Base-by-base conservation (phyloP, 2,888 invertebrate genomes). In the Ophion ellenae region DNA sequence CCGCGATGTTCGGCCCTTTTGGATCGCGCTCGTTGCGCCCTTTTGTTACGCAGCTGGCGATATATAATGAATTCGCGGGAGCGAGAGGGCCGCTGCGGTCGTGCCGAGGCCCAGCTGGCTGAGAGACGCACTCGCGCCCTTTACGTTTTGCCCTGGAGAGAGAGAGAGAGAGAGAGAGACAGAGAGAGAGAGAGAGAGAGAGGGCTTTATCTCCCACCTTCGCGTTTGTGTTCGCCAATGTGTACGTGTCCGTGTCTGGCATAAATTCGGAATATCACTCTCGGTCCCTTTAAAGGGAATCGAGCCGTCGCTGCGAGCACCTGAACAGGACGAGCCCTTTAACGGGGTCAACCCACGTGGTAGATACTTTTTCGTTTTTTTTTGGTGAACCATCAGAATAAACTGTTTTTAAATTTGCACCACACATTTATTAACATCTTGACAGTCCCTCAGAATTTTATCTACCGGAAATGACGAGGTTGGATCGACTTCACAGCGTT, bases 181-280 rank as follows among this genome's bases (percentile, higher is more conserved):
- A 36, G 45, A 69, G 67, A n/a, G 67, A 20, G 40, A 67, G 67
- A 4, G 70, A 70, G 28, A 36, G 45, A 69, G 67, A 20, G 67
- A 20, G 40, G 40, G 67, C 14, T 47, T 47, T 47, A 14, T 47
- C 47, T 47, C 47, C 10, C 47, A 10, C 47, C 14, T 47, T 47
- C 14, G 47, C 47, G 47, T 47, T 14, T 47, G 47, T 14, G 14
- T 47, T 11, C 47, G 47, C 47, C 47, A 47, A 14, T 47, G 47
- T 47, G 14, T 47, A 47, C 47, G 47, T 47, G 47, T 47, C 47
- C 47, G 61, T 61, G 61, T 61, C 61, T 24, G 24, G 67, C 67
- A 85, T 89, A 87, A 90, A 90, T 90, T 90, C 81, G 47, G 78
- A 85, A 89, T 90, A 90, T 88, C 88, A 87, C 14, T 47, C 47